These are phyloP conservation scores for Sphinx pinastri DNA, from an alignment of 2,888 invertebrate genomes.

Conservation along the genomic window DNA sequence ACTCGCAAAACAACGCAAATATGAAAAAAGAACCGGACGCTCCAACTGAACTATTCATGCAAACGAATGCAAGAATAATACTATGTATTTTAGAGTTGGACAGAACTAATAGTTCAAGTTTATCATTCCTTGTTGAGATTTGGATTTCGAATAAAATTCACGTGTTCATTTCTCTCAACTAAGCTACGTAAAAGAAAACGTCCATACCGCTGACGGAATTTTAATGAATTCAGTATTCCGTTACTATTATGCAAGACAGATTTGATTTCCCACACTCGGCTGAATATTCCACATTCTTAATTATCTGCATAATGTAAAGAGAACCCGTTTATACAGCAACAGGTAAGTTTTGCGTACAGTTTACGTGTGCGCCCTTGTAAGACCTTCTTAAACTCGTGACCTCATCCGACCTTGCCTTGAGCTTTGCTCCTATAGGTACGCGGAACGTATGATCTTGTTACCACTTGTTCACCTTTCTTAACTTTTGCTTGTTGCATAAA, in stretches of 20 bases:
- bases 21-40: not conserved
- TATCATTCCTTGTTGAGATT: not conserved
- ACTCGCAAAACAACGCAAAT: constrained; percentile 14
- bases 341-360: constrained; percentile 30
- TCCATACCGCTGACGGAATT: constrained; percentile 8
- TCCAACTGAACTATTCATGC: not conserved
- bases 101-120: too few species aligned
- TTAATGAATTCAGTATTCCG: constrained; percentile 10
- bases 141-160: not conserved
- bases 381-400: constrained; percentile 79
- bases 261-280: constrained; percentile 13
- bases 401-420: constrained; percentile 71
- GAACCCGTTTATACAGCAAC: constrained; percentile 52
- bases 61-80: not conserved
- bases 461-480: constrained; percentile 29
- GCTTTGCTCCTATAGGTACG: constrained; percentile 52
- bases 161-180: not conserved
- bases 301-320: constrained; percentile 23
- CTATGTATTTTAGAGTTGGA: too few species aligned
- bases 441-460: constrained; percentile 32
- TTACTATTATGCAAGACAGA: constrained; percentile 17
- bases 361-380: constrained; percentile 67
- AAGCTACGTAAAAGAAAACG: constrained; percentile 5
- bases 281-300: constrained; percentile 17
- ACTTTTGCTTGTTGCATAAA: constrained; percentile 18